A percentile compares a stretch with the other conserved stretches of the same genome.
These are phyloP conservation scores for Laterallus jamaicensis DNA, from an alignment of 2,113 vertebrate species.

Conservation along the genomic window DNA sequence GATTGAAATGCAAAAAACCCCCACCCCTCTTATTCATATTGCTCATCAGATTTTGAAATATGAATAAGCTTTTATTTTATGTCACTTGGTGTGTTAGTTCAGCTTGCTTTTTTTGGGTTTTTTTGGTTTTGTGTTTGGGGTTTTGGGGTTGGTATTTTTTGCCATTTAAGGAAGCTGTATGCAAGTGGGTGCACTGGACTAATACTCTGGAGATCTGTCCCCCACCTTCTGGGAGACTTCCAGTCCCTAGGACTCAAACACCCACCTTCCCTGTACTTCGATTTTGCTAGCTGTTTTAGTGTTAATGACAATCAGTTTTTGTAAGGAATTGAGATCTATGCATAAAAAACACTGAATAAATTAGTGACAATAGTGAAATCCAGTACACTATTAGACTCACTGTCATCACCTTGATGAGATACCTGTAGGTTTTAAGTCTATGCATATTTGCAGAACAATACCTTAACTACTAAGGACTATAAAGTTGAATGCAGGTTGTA, in stretches of 20 bases:
- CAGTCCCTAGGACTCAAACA: not conserved
- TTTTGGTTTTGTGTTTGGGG: no score
- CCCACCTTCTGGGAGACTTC: not conserved
- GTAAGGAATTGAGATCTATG: not conserved
- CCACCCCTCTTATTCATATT: not conserved
- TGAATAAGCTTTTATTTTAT: not conserved
- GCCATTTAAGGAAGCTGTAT: not conserved
- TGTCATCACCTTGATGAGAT: rapidly evolving
- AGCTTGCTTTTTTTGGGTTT: not conserved
- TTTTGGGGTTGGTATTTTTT: not conserved
- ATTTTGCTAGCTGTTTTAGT: not conserved
- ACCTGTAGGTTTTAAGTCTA: not conserved
- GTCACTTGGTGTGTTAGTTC: not conserved
- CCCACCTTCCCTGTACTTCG: not conserved
- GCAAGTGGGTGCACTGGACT: not conserved
- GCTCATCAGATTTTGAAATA: not conserved
- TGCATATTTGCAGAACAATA: not conserved
- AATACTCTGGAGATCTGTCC: not conserved
- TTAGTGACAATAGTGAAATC: not conserved
- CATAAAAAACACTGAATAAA: not conserved
- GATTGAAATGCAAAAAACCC: not conserved
- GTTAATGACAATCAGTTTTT: not conserved
- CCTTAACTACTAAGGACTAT: not conserved
- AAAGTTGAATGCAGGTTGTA: not conserved
- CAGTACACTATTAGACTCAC: not conserved